These are phyloP conservation scores for Galeopsomyia nigrocyanea DNA, from an alignment of 2,888 invertebrate species.

Conservation along the genomic window DNA sequence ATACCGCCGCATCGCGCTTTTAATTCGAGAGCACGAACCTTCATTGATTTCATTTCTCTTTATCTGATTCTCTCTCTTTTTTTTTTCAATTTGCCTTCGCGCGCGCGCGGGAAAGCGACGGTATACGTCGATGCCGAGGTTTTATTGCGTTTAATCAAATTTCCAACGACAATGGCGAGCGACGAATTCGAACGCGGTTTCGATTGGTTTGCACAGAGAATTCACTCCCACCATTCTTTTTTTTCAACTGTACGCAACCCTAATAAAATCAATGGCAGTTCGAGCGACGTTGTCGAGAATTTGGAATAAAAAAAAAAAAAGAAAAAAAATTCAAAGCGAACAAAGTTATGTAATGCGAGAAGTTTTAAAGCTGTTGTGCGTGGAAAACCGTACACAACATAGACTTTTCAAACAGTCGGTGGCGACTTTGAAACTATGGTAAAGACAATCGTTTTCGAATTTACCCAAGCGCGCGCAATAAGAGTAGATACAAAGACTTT, in stretches of 20 bases:
- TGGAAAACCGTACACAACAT: constrained; percentile 13
- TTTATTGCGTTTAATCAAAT: too few species aligned
- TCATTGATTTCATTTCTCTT: too few species aligned
- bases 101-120: too few species aligned
- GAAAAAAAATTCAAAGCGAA: background rate
- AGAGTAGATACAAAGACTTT: background rate
- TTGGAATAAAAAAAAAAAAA: background rate
- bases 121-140: too few species aligned
- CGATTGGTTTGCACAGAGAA: too few species aligned
- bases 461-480: background rate
- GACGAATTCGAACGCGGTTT: too few species aligned
- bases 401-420: constrained; percentile 7
- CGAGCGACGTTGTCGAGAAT: background rate
- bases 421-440: constrained; percentile 50
- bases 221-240: too few species aligned
- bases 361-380: constrained; percentile 26
- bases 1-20: too few species aligned
- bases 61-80: too few species aligned
- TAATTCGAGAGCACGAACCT: too few species aligned
- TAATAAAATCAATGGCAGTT: constrained; percentile 2
- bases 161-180: too few species aligned
- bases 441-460: constrained; percentile 30
- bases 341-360: constrained; percentile 3
- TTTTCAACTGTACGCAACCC: background rate
- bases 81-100: too few species aligned